Conservation (phyloP, 2,113 vertebrate species). For the Sander vitreus region DNA sequence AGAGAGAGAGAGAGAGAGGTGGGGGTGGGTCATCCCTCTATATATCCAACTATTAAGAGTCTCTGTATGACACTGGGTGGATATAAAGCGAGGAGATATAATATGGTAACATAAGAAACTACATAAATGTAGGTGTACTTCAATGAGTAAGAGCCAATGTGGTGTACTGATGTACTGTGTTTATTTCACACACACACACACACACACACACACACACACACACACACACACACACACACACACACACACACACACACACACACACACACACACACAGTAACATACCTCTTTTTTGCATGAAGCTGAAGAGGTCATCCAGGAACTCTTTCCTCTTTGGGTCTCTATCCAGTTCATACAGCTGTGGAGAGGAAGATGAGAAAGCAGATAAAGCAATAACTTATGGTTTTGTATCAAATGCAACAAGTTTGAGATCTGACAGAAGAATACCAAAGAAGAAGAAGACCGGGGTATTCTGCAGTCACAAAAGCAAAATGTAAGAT, state of each 20-base stretch:
- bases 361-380: conserved; percentile 36
- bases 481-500: neutral
- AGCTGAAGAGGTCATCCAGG: conserved; percentile 96
- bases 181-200: neutral
- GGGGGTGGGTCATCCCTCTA: conserved; percentile 19
- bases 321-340: conserved; percentile 98
- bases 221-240: neutral
- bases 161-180: neutral
- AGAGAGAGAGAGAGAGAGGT: neutral
- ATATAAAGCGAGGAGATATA: conserved; percentile 29
- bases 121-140: conserved; percentile 4
- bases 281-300: conserved; percentile 98
- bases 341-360: conserved; percentile 96
- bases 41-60: conserved; percentile 37
- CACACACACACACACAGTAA: neutral
- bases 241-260: neutral
- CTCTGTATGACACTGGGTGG: conserved; percentile 3
- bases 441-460: neutral
- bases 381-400: neutral
- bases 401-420: neutral
- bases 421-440: neutral
- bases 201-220: neutral
- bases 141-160: conserved; percentile 10
- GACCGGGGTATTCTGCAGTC: neutral
- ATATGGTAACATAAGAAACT: conserved; percentile 21